Evolutionary conservation across 92 coral and sea anemone species (phyloP).

Genomic region (Umimayanthus chanpuru): DNA sequence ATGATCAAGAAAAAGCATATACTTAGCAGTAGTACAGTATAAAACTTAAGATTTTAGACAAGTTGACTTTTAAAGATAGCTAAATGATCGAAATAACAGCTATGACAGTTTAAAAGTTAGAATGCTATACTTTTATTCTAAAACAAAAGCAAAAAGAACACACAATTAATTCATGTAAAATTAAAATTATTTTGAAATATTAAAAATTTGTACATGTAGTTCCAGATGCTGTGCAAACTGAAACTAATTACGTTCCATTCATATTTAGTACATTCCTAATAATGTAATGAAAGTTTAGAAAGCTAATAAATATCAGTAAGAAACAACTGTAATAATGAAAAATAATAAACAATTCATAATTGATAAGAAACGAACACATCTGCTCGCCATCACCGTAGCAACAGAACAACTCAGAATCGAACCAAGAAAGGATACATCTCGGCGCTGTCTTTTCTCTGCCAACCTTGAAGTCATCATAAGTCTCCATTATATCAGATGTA

Average conservation of each 20-base stretch:
- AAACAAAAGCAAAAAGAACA: no score
- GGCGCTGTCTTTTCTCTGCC: neutral
- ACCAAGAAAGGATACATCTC: conserved; percentile 10
- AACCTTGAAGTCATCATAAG: conserved; percentile 2
- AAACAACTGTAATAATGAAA: neutral
- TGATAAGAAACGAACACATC: conserved; percentile 17
- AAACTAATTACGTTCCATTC: neutral
- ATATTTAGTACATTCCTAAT: neutral
- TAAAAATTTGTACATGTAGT: neutral
- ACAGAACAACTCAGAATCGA: neutral
- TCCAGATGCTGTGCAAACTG: neutral
- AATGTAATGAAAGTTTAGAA: no score
- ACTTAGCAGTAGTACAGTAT: no score
- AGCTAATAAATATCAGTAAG: neutral
- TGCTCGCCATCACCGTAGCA: conserved; percentile 40
- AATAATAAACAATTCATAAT: conserved; percentile 23
- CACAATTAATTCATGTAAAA: no score
- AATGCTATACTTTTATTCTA: no score
- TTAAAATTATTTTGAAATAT: no score
- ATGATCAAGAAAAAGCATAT: no score
- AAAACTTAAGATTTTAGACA: no score
- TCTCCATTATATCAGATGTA: neutral
- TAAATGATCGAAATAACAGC: no score
- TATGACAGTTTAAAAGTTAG: no score
- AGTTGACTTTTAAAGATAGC: no score